A percentile compares a stretch with the other conserved stretches of the same genome.
Evolutionary conservation across 2,797 vertebrate species (phyloP).

Genomic region (Buphagus erythrorhynchus): DNA sequence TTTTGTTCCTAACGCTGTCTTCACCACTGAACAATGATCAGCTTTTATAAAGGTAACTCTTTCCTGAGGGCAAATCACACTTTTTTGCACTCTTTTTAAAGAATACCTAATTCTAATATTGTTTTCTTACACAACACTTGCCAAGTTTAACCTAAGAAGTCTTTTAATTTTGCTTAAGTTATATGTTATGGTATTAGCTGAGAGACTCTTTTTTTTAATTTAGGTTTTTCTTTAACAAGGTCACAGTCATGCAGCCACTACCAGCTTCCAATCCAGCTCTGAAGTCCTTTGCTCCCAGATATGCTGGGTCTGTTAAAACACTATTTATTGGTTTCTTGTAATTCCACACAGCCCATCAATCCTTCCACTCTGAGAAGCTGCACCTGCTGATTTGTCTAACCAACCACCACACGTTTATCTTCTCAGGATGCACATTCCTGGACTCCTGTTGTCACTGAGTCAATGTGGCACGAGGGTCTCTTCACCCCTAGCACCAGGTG

Average conservation of each 20-base stretch:
- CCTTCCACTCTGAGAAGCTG: not conserved
- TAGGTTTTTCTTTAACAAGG: not conserved
- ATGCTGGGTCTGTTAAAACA: not conserved
- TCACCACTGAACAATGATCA: not conserved
- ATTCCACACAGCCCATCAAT: not conserved
- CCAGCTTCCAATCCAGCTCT: not conserved
- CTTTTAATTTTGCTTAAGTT: not conserved
- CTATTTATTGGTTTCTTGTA: not conserved
- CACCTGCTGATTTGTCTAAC: not conserved
- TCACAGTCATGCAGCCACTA: not conserved
- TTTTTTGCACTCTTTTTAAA: not conserved
- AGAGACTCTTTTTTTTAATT: not conserved
- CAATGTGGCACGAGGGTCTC: not conserved
- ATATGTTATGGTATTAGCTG: not conserved
- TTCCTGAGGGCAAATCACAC: not conserved
- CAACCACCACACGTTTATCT: not conserved
- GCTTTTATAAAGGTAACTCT: not conserved
- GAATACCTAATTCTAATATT: not conserved
- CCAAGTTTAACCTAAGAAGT: not conserved
- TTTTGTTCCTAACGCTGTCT: not conserved
- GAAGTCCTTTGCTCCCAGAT: not conserved
- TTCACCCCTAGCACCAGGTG: not conserved
- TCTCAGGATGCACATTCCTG: not conserved
- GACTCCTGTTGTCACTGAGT: not conserved
- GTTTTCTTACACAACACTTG: not conserved